Percentiles rank a stretch among this genome's conserved stretches.
phyloP scores from a whole-genome alignment of 1,140 invertebrate species.

The Penaeus vannamei region DNA sequence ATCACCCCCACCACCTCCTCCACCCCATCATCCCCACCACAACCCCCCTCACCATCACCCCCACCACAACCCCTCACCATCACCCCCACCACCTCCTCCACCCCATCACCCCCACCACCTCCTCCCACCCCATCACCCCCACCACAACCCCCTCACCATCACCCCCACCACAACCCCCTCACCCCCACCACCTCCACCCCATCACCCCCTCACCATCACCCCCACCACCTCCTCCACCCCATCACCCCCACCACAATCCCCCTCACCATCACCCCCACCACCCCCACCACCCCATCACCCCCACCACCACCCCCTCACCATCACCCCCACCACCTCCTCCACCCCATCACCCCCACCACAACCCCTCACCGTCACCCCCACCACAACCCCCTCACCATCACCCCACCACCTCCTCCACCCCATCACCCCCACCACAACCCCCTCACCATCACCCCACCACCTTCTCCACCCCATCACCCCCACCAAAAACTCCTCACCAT shows the following conservation, averaged over 20 bases:
- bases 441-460: constrained; percentile 4
- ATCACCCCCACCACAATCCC: neutral
- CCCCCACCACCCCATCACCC: neutral
- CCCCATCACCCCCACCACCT: neutral
- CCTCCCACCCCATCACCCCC: neutral
- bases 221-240: no score
- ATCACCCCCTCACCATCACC: no score
- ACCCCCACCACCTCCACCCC: no score
- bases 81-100: neutral
- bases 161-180: neutral
- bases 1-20: neutral
- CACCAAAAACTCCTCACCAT: neutral
- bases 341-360: no score
- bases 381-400: no score
- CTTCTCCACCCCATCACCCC: no score
- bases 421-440: no score
- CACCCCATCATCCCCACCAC: neutral
- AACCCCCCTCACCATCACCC: neutral
- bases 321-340: no score
- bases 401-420: no score
- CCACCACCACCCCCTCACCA: no score
- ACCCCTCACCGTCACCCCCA: no score
- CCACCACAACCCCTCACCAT: neutral
- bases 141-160: neutral
- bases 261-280: no score